phyloP scores from a whole-genome alignment of 2,797 vertebrate species.

The Chiloscyllium punctatum region DNA sequence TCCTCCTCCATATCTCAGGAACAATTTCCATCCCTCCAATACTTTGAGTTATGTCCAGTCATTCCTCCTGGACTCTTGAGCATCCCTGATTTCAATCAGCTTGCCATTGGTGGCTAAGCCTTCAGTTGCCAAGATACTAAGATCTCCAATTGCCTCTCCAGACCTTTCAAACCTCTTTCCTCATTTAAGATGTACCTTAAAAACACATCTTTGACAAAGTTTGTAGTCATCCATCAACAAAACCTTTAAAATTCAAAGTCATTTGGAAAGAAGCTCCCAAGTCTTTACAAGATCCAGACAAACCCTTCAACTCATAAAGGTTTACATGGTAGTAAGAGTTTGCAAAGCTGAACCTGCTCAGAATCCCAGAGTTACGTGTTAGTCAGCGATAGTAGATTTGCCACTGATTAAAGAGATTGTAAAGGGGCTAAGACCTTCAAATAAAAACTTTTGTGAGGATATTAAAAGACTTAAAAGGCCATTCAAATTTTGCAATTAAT shows the following conservation, averaged over 20 bases:
- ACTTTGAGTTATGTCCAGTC: too few species aligned
- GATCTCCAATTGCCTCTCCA: too few species aligned
- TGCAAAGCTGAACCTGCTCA: neutral
- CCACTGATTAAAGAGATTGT: neutral
- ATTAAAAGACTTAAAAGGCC: neutral
- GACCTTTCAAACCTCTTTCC: too few species aligned
- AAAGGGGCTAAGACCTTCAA: neutral
- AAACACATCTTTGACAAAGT: too few species aligned
- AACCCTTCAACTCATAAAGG: neutral
- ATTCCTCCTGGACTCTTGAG: too few species aligned
- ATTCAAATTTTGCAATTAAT: neutral
- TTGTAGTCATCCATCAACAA: too few species aligned
- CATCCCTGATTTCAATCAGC: too few species aligned
- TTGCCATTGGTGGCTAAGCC: too few species aligned
- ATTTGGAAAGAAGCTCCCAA: neutral
- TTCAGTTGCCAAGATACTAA: too few species aligned
- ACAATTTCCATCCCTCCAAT: too few species aligned
- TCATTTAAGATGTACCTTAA: too few species aligned
- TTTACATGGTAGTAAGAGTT: neutral
- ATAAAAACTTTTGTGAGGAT: neutral
- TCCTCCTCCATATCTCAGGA: too few species aligned
- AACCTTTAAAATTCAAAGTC: neutral
- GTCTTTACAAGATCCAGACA: neutral
- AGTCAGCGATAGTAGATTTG: neutral
- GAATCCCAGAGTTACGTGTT: neutral